These are phyloP conservation scores for Laupala kohalensis DNA, from an alignment of 1,140 invertebrate genomes.

Conservation along the genomic window DNA sequence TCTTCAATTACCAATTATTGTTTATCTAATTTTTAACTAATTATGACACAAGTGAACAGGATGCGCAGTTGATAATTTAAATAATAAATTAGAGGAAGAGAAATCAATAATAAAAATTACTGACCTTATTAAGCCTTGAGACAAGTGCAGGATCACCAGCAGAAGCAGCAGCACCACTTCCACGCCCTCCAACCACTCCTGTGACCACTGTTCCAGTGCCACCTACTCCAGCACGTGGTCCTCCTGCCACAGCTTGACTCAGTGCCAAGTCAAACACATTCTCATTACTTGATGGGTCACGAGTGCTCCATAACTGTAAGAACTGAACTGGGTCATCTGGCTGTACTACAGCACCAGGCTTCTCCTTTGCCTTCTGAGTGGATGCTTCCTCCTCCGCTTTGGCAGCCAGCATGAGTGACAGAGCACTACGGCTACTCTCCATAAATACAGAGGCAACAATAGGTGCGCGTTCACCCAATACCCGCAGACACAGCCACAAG, in stretches of 20 bases:
- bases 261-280: constrained; percentile 94
- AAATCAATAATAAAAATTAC: too few relatives aligned
- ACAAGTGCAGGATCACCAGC: too few relatives aligned
- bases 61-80: too few relatives aligned
- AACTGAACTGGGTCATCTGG: constrained; percentile 81
- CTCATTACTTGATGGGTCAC: constrained; percentile 54
- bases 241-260: constrained; percentile 73
- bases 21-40: too few relatives aligned
- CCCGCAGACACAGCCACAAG: constrained; percentile 67
- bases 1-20: too few relatives aligned
- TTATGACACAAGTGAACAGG: too few relatives aligned
- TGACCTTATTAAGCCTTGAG: too few relatives aligned
- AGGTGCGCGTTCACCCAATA: constrained; percentile 60
- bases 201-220: constrained; percentile 36
- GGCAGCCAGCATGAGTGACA: constrained; percentile 73
- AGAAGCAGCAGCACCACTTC: too few relatives aligned
- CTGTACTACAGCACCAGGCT: constrained; percentile 55
- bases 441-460: constrained; percentile 65
- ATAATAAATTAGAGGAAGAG: too few relatives aligned
- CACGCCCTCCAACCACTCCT: background rate
- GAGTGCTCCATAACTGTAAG: constrained; percentile 61
- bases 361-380: constrained; percentile 52
- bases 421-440: constrained; percentile 60
- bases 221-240: constrained; percentile 19
- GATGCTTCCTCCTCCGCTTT: constrained; percentile 61